Evolutionary conservation across 2,113 vertebrate species (phyloP), one percentile per base, ranked within the genome.

Genomic region (Monarcha castaneiventris): DNA sequence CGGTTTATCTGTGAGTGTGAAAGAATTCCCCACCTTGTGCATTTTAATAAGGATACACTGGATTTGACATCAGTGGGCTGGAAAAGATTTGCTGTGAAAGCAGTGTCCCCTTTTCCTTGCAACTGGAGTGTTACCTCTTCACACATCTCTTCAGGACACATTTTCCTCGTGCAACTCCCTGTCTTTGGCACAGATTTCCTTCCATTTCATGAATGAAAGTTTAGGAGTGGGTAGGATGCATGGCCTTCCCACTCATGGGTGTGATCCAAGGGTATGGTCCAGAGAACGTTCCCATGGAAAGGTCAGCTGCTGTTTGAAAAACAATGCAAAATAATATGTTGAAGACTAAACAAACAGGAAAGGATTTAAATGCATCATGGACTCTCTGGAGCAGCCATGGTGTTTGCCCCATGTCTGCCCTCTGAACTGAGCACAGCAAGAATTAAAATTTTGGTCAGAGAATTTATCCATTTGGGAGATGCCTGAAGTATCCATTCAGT

Each of bases 141-240:
- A 30, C 54, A 64, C 66, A 21, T 46, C 46, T 51, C 27, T 76
- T 54, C 55, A 77, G 48, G 37, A 15, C 37, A 35, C 5, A 20
- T 37, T 86, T 35, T 77, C 37, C 46, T 49, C 22, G 7, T 39
- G 7, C 49, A 92, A 11, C 9, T 72, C 3, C 0, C 49, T 56
- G 30, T 33, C 39, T 59, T 63, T 68, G 37, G 72, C 66, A 87
- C 12, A 16, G 16, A 54, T 64, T 66, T 76, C 33, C 30, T 54
- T 56, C 0, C 0, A 9, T 48, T 30, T 11, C 0, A 1, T 79
- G 35, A 71, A 51, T 54, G 15, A 19, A 75, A 72, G 6, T 39
- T 78, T n/a, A 43, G 43, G 58, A 82, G 35, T 6, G 27, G 26
- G 17, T 39, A 51, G 5, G 37, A 18, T 71, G 26, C 14, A 22